phyloP scores from a whole-genome alignment of 2,797 vertebrate genomes.

The Stomatorhinus walkeri region DNA sequence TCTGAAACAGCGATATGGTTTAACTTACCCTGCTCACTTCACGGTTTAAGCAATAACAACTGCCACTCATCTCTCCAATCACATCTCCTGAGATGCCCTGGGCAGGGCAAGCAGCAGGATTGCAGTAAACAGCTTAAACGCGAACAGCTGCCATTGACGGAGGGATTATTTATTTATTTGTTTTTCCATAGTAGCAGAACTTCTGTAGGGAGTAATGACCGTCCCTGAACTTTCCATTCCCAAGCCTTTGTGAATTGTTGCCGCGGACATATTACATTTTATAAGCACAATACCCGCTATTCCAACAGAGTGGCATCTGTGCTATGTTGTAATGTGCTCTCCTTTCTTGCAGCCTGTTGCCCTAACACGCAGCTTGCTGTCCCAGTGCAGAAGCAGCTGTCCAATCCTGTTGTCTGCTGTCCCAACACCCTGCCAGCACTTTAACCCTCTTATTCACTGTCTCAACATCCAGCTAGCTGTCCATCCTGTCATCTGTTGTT shows the following conservation, averaged over 20 bases:
- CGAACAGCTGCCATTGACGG: neutral
- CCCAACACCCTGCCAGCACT: neutral
- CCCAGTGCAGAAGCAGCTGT: neutral
- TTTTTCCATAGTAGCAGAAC: neutral
- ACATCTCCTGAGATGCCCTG: neutral
- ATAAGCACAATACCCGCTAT: neutral
- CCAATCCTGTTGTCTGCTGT: neutral
- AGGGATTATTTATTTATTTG: neutral
- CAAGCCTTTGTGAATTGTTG: neutral
- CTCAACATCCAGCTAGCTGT: neutral
- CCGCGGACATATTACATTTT: neutral
- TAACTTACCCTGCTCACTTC: conserved; percentile 3
- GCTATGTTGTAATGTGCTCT: neutral
- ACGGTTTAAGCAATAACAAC: conserved; percentile 15
- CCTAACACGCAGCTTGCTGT: neutral
- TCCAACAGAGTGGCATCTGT: neutral
- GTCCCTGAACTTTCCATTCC: neutral
- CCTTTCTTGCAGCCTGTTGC: neutral
- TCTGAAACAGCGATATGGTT: neutral
- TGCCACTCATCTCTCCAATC: neutral
- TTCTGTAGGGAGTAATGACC: neutral
- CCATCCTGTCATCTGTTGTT: neutral
- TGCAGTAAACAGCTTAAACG: neutral
- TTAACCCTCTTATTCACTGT: neutral
- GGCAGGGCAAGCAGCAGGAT: neutral